Conservation (phyloP, 1,140 invertebrate species). For the Branchinecta lindahli region DNA sequence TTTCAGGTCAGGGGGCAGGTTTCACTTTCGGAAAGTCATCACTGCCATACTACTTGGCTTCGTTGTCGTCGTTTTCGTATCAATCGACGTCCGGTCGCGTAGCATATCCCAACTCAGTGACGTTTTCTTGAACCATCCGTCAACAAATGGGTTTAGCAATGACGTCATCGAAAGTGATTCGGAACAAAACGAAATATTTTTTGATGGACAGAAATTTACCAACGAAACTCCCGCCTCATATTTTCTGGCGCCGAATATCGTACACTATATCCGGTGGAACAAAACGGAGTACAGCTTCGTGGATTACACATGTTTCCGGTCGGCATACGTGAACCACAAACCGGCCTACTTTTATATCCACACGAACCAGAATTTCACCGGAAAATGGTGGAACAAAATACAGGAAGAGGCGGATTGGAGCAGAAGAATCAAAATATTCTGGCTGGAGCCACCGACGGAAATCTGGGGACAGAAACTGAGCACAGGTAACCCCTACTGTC, state of each 20-base stretch:
- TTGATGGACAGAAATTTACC: constrained; percentile 19
- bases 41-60: too few relatives aligned
- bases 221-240: constrained; percentile 21
- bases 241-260: constrained; percentile 25
- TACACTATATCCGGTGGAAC: constrained; percentile 24
- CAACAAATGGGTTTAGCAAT: too few relatives aligned
- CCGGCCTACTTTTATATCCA: constrained; percentile 27
- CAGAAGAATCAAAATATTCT: constrained; percentile 17
- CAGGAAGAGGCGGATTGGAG: constrained; percentile 13
- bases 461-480: constrained; percentile 25
- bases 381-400: constrained; percentile 21
- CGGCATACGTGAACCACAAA: constrained; percentile 24
- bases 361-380: constrained; percentile 24
- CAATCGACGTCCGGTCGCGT: too few relatives aligned
- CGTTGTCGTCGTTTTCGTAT: too few relatives aligned
- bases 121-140: too few relatives aligned
- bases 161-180: too few relatives aligned
- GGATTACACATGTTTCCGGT: constrained; percentile 23
- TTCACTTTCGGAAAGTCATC: too few relatives aligned
- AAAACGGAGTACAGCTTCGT: constrained; percentile 19
- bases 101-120: too few relatives aligned
- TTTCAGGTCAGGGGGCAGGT: too few relatives aligned
- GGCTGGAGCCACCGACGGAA: constrained; percentile 23
- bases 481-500: constrained; percentile 7
- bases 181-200: neutral